A percentile compares a stretch with the other conserved stretches of the same genome.
phyloP scores from a whole-genome alignment of 2,888 invertebrate species.

The Sinopyrophorus schimmeli region DNA sequence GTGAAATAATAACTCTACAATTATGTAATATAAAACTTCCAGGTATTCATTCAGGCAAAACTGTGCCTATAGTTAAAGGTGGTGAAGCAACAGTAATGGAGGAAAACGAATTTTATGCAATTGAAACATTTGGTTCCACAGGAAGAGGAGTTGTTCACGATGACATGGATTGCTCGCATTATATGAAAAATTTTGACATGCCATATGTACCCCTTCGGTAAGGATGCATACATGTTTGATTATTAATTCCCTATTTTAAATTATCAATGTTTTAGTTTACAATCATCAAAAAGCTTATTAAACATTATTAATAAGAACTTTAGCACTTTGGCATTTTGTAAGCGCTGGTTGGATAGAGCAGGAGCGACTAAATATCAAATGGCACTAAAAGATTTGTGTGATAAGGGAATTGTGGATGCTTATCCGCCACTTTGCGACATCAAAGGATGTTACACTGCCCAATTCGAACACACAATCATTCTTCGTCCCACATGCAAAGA shows the following conservation, averaged over 20 bases:
- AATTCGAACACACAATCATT: constrained; percentile 98
- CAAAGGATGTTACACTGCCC: constrained; percentile 98
- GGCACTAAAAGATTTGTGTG: constrained; percentile 97
- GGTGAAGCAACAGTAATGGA: constrained; percentile 98
- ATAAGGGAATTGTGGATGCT: constrained; percentile 96
- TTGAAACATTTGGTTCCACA: constrained; percentile 99
- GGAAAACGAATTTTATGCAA: constrained; percentile 98
- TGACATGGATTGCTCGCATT: constrained; percentile 99
- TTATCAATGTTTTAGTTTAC: constrained; percentile 63
- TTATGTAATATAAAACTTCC: too few relatives aligned
- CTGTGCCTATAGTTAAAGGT: constrained; percentile 98
- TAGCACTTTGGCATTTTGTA: constrained; percentile 97
- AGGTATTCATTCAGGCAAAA: constrained; percentile 95
- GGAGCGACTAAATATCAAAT: constrained; percentile 98
- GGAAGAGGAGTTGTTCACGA: constrained; percentile 94
- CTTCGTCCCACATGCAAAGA: constrained; percentile 98
- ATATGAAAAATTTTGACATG: constrained; percentile 98
- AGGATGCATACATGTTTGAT: too few relatives aligned
- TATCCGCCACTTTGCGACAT: constrained; percentile 98
- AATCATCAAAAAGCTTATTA: constrained; percentile 90
- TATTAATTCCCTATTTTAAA: not conserved
- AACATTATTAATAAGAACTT: constrained; percentile 96
- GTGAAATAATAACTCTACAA: constrained; percentile 9
- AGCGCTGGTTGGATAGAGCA: constrained; percentile 96
- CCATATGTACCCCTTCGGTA: constrained; percentile 88